Conservation (phyloP, 2,113 vertebrate species). For the Nipponia nippon region DNA sequence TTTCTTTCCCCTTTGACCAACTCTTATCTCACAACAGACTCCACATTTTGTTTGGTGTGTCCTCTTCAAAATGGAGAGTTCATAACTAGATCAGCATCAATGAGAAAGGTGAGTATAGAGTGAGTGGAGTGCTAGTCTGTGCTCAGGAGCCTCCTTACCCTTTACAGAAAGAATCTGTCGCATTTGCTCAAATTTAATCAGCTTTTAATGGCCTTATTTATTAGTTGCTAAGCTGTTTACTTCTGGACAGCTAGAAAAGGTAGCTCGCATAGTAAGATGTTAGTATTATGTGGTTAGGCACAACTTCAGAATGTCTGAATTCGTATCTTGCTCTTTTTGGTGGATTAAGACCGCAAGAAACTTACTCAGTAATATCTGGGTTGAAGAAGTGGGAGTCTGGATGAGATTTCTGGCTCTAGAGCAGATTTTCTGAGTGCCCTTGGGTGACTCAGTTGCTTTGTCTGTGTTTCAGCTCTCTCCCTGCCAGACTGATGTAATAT, state of each 20-base stretch:
- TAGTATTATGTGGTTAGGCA: neutral
- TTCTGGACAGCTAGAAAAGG: neutral
- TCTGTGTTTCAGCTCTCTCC: neutral
- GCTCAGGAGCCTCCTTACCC: neutral
- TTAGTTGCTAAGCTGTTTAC: neutral
- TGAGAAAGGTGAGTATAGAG: neutral
- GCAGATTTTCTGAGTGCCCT: neutral
- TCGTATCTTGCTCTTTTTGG: neutral
- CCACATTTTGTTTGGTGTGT: neutral
- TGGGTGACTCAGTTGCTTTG: slow-evolving; percentile 25
- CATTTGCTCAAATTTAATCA: neutral
- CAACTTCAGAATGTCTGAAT: neutral
- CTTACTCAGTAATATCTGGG: neutral
- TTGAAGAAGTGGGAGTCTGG: neutral
- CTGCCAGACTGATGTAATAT: slow-evolving; percentile 33
- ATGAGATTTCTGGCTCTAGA: neutral
- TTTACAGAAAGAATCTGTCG: neutral
- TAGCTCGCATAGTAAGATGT: neutral
- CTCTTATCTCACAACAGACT: neutral
- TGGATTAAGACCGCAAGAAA: neutral
- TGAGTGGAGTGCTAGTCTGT: neutral
- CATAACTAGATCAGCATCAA: neutral
- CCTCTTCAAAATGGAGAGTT: slow-evolving; percentile 7
- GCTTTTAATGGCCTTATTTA: neutral
- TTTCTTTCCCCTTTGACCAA: neutral